Evolutionary conservation across 2,888 invertebrate genomes (phyloP).

Genomic region (Patella ulyssiponensis): DNA sequence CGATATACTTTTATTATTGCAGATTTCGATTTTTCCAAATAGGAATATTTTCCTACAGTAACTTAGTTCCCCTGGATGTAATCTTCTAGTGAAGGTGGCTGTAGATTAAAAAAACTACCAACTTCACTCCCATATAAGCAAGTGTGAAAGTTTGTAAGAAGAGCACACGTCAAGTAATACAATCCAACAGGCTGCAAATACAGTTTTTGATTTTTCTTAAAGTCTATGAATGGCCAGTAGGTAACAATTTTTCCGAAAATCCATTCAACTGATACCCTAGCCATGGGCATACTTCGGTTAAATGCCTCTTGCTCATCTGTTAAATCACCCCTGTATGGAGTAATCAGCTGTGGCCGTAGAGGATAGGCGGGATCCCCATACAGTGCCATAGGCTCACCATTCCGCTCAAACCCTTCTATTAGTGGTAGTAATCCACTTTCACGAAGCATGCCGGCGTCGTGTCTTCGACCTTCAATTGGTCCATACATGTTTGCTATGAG

Average conservation of each 20-base stretch:
- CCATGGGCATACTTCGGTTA: constrained; percentile 27
- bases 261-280: constrained; percentile 28
- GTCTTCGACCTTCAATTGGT: constrained; percentile 27
- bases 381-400: constrained; percentile 18
- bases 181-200: constrained; percentile 37
- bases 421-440: constrained; percentile 27
- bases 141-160: constrained; percentile 30
- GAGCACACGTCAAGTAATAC: constrained; percentile 30
- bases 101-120: neutral
- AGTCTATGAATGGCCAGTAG: constrained; percentile 17
- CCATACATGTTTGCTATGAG: constrained; percentile 33
- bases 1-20: too few species aligned
- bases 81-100: constrained; percentile 16
- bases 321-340: constrained; percentile 20
- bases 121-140: constrained; percentile 11
- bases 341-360: constrained; percentile 18
- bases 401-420: constrained; percentile 27
- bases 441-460: constrained; percentile 25
- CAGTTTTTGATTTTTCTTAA: constrained; percentile 19
- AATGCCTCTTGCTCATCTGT: constrained; percentile 13
- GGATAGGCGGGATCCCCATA: constrained; percentile 31
- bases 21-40: too few species aligned
- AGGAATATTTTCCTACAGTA: too few species aligned
- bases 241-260: constrained; percentile 25
- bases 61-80: neutral